Conservation (phyloP, 2,888 invertebrate species). For the Amphipyra berbera region DNA sequence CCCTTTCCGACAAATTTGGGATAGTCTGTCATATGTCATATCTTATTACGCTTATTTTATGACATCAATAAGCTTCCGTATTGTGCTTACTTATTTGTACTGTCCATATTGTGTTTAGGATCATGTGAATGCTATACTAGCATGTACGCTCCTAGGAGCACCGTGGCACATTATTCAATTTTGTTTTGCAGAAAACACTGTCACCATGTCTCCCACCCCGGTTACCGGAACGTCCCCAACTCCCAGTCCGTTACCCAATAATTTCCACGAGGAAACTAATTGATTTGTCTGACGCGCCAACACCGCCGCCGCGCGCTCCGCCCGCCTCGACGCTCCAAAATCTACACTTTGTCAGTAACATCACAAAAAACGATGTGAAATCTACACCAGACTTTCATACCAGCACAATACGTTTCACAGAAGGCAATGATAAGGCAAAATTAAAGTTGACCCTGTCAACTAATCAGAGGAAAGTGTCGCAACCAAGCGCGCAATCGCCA, state of each 20-base stretch:
- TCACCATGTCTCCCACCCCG: slow-evolving; percentile 84
- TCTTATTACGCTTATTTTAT: slow-evolving; percentile 43
- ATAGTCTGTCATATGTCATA: slow-evolving; percentile 34
- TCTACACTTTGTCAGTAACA: slow-evolving; percentile 82
- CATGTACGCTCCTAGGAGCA: slow-evolving; percentile 82
- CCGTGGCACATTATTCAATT: slow-evolving; percentile 85
- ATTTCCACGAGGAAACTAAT: slow-evolving; percentile 84
- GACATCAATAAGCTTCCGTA: slow-evolving; percentile 42
- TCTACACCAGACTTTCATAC: slow-evolving; percentile 79
- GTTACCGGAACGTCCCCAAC: slow-evolving; percentile 85
- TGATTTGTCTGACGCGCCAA: slow-evolving; percentile 83
- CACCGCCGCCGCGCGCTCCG: slow-evolving; percentile 79
- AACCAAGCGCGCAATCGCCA: slow-evolving; percentile 55
- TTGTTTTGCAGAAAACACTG: slow-evolving; percentile 87
- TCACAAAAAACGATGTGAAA: slow-evolving; percentile 77
- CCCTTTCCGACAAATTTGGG: too few species aligned
- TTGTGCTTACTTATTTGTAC: slow-evolving; percentile 59
- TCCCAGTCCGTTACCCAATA: slow-evolving; percentile 83
- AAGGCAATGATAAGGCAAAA: slow-evolving; percentile 80
- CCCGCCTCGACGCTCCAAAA: slow-evolving; percentile 68
- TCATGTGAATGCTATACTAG: slow-evolving; percentile 69
- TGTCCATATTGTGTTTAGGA: slow-evolving; percentile 63
- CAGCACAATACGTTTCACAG: slow-evolving; percentile 85
- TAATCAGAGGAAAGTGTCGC: slow-evolving; percentile 74
- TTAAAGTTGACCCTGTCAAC: slow-evolving; percentile 81